A percentile compares a stretch with the other conserved stretches of the same genome.
Conservation (phyloP, 1,140 invertebrate genomes). For the Globodera ellingtonae region DNA sequence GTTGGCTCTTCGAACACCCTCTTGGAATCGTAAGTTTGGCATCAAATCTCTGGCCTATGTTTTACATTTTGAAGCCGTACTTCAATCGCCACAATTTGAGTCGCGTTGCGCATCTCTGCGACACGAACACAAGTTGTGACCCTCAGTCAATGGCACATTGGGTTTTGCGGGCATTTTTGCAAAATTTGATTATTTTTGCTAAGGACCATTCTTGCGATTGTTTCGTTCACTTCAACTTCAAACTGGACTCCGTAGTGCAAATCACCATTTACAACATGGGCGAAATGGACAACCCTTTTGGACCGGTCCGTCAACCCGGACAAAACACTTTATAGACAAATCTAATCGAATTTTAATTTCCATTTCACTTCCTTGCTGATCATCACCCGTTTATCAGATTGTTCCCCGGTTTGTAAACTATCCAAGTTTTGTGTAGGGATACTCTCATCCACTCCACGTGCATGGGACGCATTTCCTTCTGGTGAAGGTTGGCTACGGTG, state of each 20-base stretch:
- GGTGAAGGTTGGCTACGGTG: slow-evolving; percentile 58
- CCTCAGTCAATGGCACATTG: slow-evolving; percentile 34
- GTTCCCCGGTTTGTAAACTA: no score
- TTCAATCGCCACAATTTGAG: slow-evolving; percentile 49
- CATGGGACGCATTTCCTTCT: slow-evolving; percentile 62
- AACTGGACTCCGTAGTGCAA: slow-evolving; percentile 38
- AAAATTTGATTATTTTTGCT: not conserved
- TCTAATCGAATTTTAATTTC: no score
- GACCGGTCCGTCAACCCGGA: not conserved
- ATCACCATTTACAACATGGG: slow-evolving; percentile 65
- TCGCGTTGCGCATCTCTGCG: slow-evolving; percentile 10
- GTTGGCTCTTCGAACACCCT: slow-evolving; percentile 55
- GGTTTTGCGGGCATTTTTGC: slow-evolving; percentile 15
- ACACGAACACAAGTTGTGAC: slow-evolving; percentile 37
- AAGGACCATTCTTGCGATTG: slow-evolving; percentile 48
- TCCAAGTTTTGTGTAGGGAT: slow-evolving; percentile 35
- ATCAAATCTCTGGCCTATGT: not conserved
- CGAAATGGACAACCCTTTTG: slow-evolving; percentile 50
- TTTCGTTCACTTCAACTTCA: slow-evolving; percentile 58
- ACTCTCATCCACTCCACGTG: slow-evolving; percentile 60
- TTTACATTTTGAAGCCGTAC: slow-evolving; percentile 42
- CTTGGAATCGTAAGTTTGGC: slow-evolving; percentile 39
- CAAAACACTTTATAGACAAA: no score
- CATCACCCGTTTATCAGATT: no score
- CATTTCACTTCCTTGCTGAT: no score